phyloP scores from a whole-genome alignment of 2,797 vertebrate species.

The Tinamus major region DNA sequence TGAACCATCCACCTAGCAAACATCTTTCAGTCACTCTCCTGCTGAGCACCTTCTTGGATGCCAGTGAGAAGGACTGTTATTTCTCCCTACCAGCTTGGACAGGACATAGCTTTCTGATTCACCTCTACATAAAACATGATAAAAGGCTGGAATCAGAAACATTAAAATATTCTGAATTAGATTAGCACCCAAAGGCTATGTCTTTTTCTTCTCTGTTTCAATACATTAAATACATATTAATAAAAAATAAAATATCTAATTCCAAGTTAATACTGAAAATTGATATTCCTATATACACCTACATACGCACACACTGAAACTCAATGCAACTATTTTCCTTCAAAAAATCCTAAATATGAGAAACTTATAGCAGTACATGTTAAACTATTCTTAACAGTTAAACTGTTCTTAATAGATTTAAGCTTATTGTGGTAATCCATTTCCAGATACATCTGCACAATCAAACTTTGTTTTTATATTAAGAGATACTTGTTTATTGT shows the following conservation, averaged over 20 bases:
- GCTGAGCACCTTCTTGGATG: neutral
- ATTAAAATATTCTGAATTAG: neutral
- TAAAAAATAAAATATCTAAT: slow-evolving; percentile 51
- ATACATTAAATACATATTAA: slow-evolving; percentile 58
- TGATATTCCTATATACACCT: slow-evolving; percentile 66
- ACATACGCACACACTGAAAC: slow-evolving; percentile 73
- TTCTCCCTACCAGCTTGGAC: neutral
- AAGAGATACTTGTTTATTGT: slow-evolving; percentile 78
- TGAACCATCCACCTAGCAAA: neutral
- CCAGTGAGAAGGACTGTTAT: neutral
- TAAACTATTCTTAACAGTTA: slow-evolving; percentile 54
- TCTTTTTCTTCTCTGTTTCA: slow-evolving; percentile 18
- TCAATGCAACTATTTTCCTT: slow-evolving; percentile 72
- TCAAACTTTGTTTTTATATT: slow-evolving; percentile 79
- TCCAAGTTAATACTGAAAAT: slow-evolving; percentile 67
- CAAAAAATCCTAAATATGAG: slow-evolving; percentile 73
- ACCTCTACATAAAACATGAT: slow-evolving; percentile 40
- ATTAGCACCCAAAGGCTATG: slow-evolving; percentile 34
- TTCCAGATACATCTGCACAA: slow-evolving; percentile 80
- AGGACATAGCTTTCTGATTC: slow-evolving; percentile 1
- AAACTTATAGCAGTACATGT: slow-evolving; percentile 75
- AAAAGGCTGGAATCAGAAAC: neutral
- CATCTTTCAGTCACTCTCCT: neutral
- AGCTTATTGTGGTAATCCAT: slow-evolving; percentile 75
- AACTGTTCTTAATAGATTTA: slow-evolving; percentile 70